Evolutionary conservation across 2,888 invertebrate species (phyloP), one percentile per base, ranked within the genome.

Genomic region (Pterostichus niger): DNA sequence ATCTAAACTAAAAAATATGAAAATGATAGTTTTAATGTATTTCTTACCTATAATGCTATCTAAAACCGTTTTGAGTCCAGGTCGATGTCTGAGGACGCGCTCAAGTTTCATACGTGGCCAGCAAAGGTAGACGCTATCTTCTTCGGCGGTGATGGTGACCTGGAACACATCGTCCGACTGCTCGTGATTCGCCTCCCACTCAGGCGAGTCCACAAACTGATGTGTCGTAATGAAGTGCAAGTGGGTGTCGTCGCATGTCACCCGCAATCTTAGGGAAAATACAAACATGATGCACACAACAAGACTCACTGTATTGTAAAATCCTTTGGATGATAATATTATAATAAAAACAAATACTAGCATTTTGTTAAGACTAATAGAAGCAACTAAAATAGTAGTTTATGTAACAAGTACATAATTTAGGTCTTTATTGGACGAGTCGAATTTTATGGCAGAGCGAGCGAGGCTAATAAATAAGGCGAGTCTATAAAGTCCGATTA

Each of bases 131-230:
- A 94, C 93, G 90, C 95, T 93, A 86, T 94, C 93, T 88, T 96
- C 96, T 88, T 95, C 95, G 10, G 96, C 96, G 71, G 94, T 92
- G 87, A 95, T 94, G 84, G 94, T 94, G 87, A 95, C 95, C 93
- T 96, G 95, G 89, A 95, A 95, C 88, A 95, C 93, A 87, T 95
- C 94, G 87, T 95, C 95, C 76, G 95, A 94, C 88, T 94, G 94
- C 87, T 94, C 94, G 87, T 94, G 93, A 88, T 94, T 94, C 79
- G 95, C 95, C 87, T 96, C 96, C 95, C 96, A 96, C 90, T 97
- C 96, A 0, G 96, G 96, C n/a, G 96, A 96, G 90, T 96, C 96
- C 84, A 97, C 93, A 89, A 97, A 97, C 90, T 97, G 96, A 89
- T 95, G 95, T 84, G 94, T 92, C 87, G 93, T 93, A 87, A 96